Conservation (phyloP, 2,888 invertebrate genomes). For the Sussaba pulchella region DNA sequence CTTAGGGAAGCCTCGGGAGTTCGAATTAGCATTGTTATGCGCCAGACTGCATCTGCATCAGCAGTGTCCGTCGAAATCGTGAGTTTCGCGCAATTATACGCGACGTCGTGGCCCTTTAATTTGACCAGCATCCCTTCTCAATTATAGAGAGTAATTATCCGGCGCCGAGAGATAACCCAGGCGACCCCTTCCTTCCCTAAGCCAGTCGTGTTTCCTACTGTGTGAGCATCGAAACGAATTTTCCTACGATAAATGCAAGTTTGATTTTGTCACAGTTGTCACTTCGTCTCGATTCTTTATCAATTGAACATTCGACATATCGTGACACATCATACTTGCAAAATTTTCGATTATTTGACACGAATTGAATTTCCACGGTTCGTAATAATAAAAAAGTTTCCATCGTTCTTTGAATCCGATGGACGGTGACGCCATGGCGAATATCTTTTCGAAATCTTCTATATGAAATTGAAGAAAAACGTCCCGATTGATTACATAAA, state of each 20-base stretch:
- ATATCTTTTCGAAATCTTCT: no score
- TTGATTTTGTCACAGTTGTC: slow-evolving; percentile 7
- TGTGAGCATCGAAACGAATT: slow-evolving; percentile 8
- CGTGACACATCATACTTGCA: no score
- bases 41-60: slow-evolving; percentile 7
- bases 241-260: slow-evolving; percentile 6
- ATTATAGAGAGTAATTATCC: slow-evolving; percentile 24
- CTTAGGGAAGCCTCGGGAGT: slow-evolving; percentile 14
- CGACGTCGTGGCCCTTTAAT: slow-evolving; percentile 25
- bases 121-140: slow-evolving; percentile 23
- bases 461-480: no score
- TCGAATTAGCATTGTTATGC: slow-evolving; percentile 15
- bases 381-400: no score
- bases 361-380: no score
- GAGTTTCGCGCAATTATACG: slow-evolving; percentile 14
- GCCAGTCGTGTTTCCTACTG: not conserved
- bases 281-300: no score
- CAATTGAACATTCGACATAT: no score
- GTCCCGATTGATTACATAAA: no score
- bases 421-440: no score
- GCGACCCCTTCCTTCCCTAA: not conserved
- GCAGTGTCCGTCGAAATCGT: slow-evolving; percentile 15
- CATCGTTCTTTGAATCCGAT: no score
- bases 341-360: no score
- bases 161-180: not conserved